phyloP scores from a whole-genome alignment of 2,888 invertebrate species.

The Andrena chrysosceles region DNA sequence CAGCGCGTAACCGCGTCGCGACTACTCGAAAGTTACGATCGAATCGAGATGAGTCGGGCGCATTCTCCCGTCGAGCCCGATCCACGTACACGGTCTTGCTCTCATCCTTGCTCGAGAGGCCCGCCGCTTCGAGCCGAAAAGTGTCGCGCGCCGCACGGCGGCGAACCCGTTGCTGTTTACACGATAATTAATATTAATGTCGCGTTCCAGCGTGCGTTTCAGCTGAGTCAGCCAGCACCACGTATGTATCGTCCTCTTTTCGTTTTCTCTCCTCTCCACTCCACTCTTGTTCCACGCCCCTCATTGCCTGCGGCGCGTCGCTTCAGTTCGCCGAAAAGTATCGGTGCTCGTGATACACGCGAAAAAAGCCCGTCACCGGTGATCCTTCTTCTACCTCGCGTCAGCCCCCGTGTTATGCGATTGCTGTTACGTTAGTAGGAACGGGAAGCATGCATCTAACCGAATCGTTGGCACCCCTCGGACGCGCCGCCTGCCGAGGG shows the following conservation, averaged over 20 bases:
- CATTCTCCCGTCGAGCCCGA: not conserved
- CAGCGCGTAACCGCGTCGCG: conserved; percentile 34
- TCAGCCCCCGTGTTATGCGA: not conserved
- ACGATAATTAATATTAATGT: conserved; percentile 80
- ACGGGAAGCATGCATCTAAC: not conserved
- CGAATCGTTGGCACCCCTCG: conserved; percentile 5
- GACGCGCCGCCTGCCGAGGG: not conserved
- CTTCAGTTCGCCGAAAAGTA: conserved; percentile 50
- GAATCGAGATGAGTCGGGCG: conserved; percentile 1
- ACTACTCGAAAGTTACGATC: conserved; percentile 26
- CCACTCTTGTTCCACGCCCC: too few species aligned
- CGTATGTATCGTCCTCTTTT: conserved; percentile 24
- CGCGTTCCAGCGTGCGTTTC: conserved; percentile 69
- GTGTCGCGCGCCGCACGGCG: conserved; percentile 38
- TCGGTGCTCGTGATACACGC: conserved; percentile 74
- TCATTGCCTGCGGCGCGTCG: not conserved
- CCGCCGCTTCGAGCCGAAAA: conserved; percentile 50
- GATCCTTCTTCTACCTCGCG: conserved; percentile 10
- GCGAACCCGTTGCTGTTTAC: conserved; percentile 13
- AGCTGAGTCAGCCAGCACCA: conserved; percentile 71
- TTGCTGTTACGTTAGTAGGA: not conserved
- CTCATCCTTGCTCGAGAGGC: conserved; percentile 25
- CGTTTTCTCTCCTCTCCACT: not conserved
- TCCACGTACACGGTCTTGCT: not conserved
- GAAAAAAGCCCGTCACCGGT: conserved; percentile 68